A percentile compares a stretch with the other conserved stretches of the same genome.
Conservation (phyloP, 2,888 invertebrate genomes). For the Archaeoteleia sp. region DNA sequence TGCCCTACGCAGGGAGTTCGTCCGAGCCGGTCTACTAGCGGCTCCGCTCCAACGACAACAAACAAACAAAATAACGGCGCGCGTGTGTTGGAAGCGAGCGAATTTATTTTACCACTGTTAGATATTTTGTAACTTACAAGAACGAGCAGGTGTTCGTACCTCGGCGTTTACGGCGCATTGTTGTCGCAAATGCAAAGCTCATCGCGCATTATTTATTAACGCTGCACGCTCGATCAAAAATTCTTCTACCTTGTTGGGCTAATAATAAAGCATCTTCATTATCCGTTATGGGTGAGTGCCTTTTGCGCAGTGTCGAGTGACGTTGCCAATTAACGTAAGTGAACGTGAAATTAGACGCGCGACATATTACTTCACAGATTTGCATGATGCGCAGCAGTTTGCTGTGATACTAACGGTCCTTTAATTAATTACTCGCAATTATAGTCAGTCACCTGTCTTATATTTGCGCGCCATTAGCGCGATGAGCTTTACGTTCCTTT, state of each 20-base stretch:
- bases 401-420: too few species aligned
- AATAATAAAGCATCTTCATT: conserved; percentile 47
- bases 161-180: too few species aligned
- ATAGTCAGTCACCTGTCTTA: too few species aligned
- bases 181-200: too few species aligned
- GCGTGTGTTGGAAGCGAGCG: conserved; percentile 3
- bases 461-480: too few species aligned
- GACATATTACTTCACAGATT: conserved; percentile 27
- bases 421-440: too few species aligned
- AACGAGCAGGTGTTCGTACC: conserved; percentile 31
- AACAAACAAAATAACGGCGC: conserved; percentile 9
- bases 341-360: conserved; percentile 19
- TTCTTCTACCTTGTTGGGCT: too few species aligned
- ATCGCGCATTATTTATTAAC: conserved; percentile 2
- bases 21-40: conserved; percentile 16
- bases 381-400: conserved; percentile 8
- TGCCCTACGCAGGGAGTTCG: conserved; percentile 45
- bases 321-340: conserved; percentile 45
- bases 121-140: conserved; percentile 16
- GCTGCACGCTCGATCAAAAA: too few species aligned
- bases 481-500: too few species aligned
- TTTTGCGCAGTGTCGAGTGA: conserved; percentile 32
- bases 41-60: too few species aligned
- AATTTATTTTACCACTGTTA: conserved; percentile 24
- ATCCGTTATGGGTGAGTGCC: conserved; percentile 67